Conservation (phyloP, 2,113 vertebrate genomes). For the Macquaria australasica region DNA sequence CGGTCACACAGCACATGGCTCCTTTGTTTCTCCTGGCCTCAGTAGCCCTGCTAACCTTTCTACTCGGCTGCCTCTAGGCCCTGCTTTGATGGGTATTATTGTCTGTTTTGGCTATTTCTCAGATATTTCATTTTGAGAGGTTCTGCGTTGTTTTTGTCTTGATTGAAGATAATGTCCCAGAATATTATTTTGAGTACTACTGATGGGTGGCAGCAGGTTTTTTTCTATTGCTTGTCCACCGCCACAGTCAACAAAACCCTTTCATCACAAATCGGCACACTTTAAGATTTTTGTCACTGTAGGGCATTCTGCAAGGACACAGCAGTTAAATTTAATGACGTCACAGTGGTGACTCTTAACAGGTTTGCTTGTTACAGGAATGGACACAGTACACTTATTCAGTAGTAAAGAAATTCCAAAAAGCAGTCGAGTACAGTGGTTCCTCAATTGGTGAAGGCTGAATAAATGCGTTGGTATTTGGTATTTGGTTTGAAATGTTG, state of each 20-base stretch:
- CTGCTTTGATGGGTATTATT: conserved; percentile 33
- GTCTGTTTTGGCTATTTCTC: conserved; percentile 31
- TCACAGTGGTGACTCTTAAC: conserved; percentile 2
- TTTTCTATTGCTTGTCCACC: background rate
- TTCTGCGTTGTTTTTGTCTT: conserved; percentile 14
- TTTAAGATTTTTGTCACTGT: background rate
- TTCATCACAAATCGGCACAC: conserved; percentile 6
- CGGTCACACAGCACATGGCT: conserved; percentile 50
- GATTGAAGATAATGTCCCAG: background rate
- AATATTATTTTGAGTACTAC: conserved; percentile 6
- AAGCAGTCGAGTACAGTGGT: background rate
- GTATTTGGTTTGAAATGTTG: too few species aligned
- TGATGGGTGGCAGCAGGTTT: background rate
- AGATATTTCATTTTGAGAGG: conserved; percentile 10
- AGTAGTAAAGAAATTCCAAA: background rate
- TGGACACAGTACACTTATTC: background rate
- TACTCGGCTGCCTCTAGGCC: conserved; percentile 18
- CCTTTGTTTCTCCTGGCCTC: conserved; percentile 60
- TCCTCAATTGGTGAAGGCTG: background rate
- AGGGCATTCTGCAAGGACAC: background rate
- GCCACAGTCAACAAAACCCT: background rate
- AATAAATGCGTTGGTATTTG: background rate
- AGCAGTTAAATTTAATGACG: background rate
- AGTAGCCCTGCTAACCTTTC: conserved; percentile 42
- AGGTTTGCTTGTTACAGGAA: background rate